Base-by-base conservation (phyloP, 2,888 invertebrate genomes). In the Acleris sparsana region DNA sequence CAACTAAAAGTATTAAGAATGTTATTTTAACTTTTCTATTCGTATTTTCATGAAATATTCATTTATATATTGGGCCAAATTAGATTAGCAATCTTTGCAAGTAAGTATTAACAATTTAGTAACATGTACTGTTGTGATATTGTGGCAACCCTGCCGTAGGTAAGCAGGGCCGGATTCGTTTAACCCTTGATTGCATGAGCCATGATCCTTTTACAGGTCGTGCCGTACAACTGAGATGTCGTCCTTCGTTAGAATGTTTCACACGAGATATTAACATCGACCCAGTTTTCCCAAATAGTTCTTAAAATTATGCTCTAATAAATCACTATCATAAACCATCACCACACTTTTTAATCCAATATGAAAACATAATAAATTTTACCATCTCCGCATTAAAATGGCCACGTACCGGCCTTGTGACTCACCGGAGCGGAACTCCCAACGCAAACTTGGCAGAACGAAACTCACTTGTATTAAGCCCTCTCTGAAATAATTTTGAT, bases 401-500 rank as follows among this genome's bases (percentile, higher is more conserved):
- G 62, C 55, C 52, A 60, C 56, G 56, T 22, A 29, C 61, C 56
- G 39, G 70, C 69, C 62, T 65, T 48, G 65, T 68, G 67, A 79
- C 67, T 75, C 77, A 75, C 66, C 75, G 74, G 76, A 76, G 79
- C 78, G 79, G 78, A 73, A 79, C 72, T 76, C 72, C 63, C 74
- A 68, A 55, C 72, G 48, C 73, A 75, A 72, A 73, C 65, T 69
- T 72, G 71, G 75, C 70, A 76, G 78, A 79, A 82, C 79, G 78
- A 80, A 80, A 82, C 73, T 74, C 70, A 80, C 74, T 79, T 78
- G 76, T 74, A 77, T 79, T 78, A 80, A 82, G 77, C 70, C 77
- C 80, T 77, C 79, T 76, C 77, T 79, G 79, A 87, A 89, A 88
- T 90, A 87, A 89, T 91, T 89, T 87, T 83, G 84, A 87, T 87